Evolutionary conservation across 92 coral and sea anemone genomes (phyloP).

Genomic region (Desmophyllum pertusum): DNA sequence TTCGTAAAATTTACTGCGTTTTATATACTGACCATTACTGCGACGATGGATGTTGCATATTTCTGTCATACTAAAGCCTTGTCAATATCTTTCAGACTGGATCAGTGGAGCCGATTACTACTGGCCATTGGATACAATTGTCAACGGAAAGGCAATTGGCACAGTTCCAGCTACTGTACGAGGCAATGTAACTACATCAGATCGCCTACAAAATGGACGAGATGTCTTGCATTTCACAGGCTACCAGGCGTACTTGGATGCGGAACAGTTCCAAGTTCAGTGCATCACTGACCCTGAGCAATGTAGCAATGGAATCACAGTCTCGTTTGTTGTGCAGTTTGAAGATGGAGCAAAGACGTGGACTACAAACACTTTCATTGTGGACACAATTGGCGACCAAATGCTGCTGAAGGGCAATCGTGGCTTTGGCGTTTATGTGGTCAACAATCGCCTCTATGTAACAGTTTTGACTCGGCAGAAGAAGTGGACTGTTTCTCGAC

Average conservation of each 20-base stretch:
- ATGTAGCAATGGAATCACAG: constrained; percentile 74
- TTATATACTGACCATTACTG: no score
- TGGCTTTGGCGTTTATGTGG: constrained; percentile 80
- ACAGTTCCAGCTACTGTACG: constrained; percentile 63
- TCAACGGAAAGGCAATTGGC: constrained; percentile 71
- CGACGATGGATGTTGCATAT: no score
- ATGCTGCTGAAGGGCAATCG: constrained; percentile 46
- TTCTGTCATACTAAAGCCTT: background rate
- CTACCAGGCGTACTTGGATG: constrained; percentile 63
- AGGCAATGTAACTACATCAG: constrained; percentile 71
- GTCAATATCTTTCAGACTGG: constrained; percentile 73
- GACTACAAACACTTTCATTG: constrained; percentile 67
- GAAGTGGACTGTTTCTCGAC: constrained; percentile 39
- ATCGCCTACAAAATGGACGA: constrained; percentile 52
- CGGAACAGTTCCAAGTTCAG: constrained; percentile 52
- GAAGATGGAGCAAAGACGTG: constrained; percentile 69
- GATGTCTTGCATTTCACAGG: constrained; percentile 60
- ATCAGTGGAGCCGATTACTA: constrained; percentile 84
- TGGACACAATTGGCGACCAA: constrained; percentile 74
- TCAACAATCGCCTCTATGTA: constrained; percentile 55
- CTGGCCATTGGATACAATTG: constrained; percentile 84
- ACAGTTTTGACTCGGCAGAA: constrained; percentile 53
- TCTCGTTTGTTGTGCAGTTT: constrained; percentile 78
- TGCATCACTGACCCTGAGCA: constrained; percentile 73
- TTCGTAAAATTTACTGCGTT: no score